Evolutionary conservation across 2,113 vertebrate genomes (phyloP).

Genomic region (Gracilinanus agilis): DNA sequence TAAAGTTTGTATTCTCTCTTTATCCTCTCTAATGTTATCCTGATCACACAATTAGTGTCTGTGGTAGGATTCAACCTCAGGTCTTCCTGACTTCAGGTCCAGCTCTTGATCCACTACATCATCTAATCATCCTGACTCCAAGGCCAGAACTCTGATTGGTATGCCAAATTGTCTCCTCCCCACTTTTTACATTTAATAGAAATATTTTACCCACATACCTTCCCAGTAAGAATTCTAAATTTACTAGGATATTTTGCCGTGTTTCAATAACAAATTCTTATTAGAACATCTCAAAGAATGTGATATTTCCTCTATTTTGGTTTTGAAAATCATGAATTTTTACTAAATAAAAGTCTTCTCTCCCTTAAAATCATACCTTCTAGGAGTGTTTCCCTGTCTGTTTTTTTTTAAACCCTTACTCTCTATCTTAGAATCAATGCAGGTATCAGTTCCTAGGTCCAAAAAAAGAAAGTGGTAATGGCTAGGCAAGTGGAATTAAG

Average conservation of each 20-base stretch:
- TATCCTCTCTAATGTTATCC: not conserved
- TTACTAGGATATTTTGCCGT: not conserved
- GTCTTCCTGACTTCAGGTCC: not conserved
- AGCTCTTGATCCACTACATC: not conserved
- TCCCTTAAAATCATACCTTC: not conserved
- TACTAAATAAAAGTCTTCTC: not conserved
- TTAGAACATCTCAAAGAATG: not conserved
- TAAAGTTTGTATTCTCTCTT: not conserved
- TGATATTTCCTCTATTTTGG: not conserved
- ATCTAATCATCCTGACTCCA: not conserved
- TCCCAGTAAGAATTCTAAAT: constrained; percentile 13
- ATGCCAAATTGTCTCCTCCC: not conserved
- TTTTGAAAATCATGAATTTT: not conserved
- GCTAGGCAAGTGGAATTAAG: too few relatives aligned
- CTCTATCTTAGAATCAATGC: too few relatives aligned
- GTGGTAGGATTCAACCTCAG: not conserved
- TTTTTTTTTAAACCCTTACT: too few relatives aligned
- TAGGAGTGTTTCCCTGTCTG: not conserved
- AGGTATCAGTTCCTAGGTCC: too few relatives aligned
- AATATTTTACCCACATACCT: not conserved
- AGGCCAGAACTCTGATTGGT: not conserved
- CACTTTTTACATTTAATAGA: not conserved
- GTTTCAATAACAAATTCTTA: constrained; percentile 21
- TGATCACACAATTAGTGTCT: not conserved
- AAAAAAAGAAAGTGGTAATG: too few relatives aligned